Evolutionary conservation across 2,888 invertebrate genomes (phyloP).

Genomic region (Erebia ligea): DNA sequence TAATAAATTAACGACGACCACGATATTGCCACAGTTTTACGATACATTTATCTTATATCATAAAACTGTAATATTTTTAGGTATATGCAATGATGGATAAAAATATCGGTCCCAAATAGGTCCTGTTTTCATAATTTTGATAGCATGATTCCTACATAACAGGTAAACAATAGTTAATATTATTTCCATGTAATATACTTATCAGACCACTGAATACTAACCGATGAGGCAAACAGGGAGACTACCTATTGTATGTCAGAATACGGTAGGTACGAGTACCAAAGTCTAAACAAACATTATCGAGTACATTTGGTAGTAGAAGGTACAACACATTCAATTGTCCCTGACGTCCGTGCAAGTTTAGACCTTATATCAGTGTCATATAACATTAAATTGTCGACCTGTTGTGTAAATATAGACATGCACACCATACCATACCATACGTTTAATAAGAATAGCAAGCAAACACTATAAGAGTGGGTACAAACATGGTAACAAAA

Average conservation of each 20-base stretch:
- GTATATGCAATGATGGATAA: not conserved
- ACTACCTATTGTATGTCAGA: not conserved
- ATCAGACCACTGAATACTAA: not conserved
- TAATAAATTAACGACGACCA: no score
- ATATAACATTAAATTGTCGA: not conserved
- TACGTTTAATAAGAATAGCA: no score
- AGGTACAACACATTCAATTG: not conserved
- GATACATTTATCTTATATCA: no score
- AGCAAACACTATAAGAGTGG: no score
- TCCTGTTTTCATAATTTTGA: not conserved
- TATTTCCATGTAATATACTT: not conserved
- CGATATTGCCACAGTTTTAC: no score
- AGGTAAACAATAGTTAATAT: not conserved
- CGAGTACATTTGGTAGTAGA: not conserved
- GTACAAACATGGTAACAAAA: no score
- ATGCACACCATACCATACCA: no score
- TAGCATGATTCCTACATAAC: no score
- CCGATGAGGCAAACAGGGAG: not conserved
- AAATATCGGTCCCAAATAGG: not conserved
- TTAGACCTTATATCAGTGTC: not conserved
- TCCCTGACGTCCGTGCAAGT: not conserved
- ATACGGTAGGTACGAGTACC: not conserved
- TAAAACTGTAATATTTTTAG: no score
- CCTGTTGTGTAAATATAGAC: not conserved
- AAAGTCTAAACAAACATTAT: conserved; percentile 3